Base-by-base conservation (phyloP, 1,140 invertebrate species). In the Pogonomyrmex californicus region DNA sequence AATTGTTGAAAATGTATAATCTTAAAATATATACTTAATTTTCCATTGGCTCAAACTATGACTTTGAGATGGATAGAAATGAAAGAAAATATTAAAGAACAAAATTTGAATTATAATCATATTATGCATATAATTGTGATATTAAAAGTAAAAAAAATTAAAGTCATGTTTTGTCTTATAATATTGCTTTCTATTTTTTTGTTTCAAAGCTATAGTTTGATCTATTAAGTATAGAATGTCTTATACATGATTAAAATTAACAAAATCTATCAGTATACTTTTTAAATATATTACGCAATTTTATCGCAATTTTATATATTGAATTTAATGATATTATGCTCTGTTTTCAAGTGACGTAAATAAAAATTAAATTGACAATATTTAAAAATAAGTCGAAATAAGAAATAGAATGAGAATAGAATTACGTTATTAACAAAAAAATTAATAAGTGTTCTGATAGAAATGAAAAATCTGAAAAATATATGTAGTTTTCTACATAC, bases 101-200 rank as follows among this genome's bases (percentile, higher is more conserved):
- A 66, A 66, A 66, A 66, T 66, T 62, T 10, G 58, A 62, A 7
- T 66, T 12, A 66, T 4, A 65, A 10, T 10, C 41, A 65, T 7
- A 38, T 1, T 23, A 54, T 5, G 0, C 2, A 9, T 7, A 65
- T 63, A 17, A 65, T 38, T 9, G 1, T 38, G 38, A 65, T 6
- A 0, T 38, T 3, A 14, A 10, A 44, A 44, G 23, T 62, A 33
- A 4, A 41, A 4, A 41, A n/a, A 65, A 41, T 65, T 38, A n/a
- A 38, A 63, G 41, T 65, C 41, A 65, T 41, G n/a, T 63, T 63
- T 65, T 30, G 4, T 30, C 10, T 1, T 65, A n/a, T 65, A 41
- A 38, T 1, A 65, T 41, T 65, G 7, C n/a, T 14, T 36, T 63
- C 4, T 9, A n/a, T 65, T 65, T 9, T 9, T 1, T 63, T 23